Evolutionary conservation across 2,888 invertebrate genomes (phyloP).

Genomic region (Xestoiulus laeticollis): DNA sequence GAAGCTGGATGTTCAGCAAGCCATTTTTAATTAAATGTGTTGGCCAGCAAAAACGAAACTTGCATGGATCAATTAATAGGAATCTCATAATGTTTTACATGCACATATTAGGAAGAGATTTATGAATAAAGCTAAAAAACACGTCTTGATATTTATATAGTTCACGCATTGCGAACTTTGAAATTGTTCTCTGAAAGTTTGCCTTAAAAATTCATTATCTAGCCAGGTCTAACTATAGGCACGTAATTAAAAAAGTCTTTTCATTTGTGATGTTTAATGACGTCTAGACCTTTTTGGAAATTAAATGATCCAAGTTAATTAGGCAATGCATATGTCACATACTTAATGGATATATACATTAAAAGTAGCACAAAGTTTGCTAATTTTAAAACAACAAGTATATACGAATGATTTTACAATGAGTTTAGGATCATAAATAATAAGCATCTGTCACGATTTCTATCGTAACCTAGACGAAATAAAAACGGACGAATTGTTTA

Average conservation of each 20-base stretch:
- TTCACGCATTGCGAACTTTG: not conserved
- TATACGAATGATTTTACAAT: too few species aligned
- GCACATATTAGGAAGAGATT: not conserved
- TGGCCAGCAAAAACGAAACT: not conserved
- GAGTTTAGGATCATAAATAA: too few species aligned
- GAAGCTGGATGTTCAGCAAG: not conserved
- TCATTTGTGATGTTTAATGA: not conserved
- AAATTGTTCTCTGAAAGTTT: too few species aligned
- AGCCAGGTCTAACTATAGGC: not conserved
- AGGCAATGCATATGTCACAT: too few species aligned
- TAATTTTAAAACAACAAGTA: too few species aligned
- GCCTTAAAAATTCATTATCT: not conserved
- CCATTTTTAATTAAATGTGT: not conserved
- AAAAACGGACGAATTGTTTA: too few species aligned
- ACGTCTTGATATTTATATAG: too few species aligned
- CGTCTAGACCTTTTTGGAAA: not conserved
- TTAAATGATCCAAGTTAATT: too few species aligned
- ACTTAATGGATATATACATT: not conserved
- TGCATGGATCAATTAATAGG: not conserved
- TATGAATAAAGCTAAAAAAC: too few species aligned
- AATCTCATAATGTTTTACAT: not conserved
- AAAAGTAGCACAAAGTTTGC: not conserved
- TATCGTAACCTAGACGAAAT: too few species aligned
- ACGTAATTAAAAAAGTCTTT: not conserved
- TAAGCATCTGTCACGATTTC: too few species aligned